Evolutionary conservation across 2,113 vertebrate genomes (phyloP), one percentile per base, ranked within the genome.

Genomic region (Pampusana beccarii): DNA sequence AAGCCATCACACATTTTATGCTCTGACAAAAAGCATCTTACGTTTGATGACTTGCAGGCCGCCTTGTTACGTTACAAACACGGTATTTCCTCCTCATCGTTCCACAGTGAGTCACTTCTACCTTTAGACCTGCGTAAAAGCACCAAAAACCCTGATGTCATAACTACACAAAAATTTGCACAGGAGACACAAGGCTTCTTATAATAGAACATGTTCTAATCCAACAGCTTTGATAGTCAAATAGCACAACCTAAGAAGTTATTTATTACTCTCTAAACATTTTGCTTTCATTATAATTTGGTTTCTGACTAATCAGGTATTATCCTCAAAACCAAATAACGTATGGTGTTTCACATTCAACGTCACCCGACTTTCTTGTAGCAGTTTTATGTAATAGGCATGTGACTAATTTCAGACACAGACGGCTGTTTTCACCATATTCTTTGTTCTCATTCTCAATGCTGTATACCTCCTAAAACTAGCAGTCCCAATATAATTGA

Each of bases 31-130:
- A 60, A 86, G 53, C 80, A 71, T 89, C 94, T 98, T 98, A 99
- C 99, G 99, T 99, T 98, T 99, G 99, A 98, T 99, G 99, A 98
- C 99, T 99, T 95, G 99, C 99, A 78, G 99, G 99, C 86, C 99
- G 97, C 33, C 99, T 99, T 26, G 99, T 99, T 86, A 99, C 99
- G 20, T 99, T 99, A 95, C 99, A 99, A 93, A 99, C 99, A 16
- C 99, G 98, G 96, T 99, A 99, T 96, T 99, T 99, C 98, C 99
- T 98, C 70, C 99, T 98, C 99, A 99, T 99, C 93, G 99, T 99
- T 98, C 99, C 99, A 98, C 99, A 99, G 98, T 99, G 99, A 93
- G 99, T 99, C 98, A 99, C 99, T 98, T 99, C 99, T 97, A 99
- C 99, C 98, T 99, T 99, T 62, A 99, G 98, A 98, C 99, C 99